Percentiles rank a stretch among this genome's conserved stretches.
Conservation (phyloP, 1,140 invertebrate species). For the Venturia canescens region DNA sequence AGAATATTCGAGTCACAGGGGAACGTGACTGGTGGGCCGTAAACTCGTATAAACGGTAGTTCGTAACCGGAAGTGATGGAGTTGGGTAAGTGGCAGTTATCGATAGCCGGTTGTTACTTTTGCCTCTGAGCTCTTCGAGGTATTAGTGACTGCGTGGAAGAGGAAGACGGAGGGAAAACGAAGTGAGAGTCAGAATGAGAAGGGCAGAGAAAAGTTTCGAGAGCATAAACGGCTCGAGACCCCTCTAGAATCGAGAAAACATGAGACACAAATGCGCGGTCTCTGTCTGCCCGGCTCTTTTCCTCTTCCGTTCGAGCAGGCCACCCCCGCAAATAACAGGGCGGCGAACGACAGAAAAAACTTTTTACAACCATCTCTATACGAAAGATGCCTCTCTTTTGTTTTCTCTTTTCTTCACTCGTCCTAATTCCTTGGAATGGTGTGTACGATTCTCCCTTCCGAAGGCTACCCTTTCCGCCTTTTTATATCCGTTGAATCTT, state of each 20-base stretch:
- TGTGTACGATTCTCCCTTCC: background rate
- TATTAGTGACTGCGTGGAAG: conserved; percentile 18
- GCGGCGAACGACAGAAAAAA: conserved; percentile 54
- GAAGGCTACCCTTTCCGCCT: background rate
- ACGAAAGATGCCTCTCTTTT: background rate
- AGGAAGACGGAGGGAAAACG: conserved; percentile 15
- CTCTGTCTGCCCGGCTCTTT: conserved; percentile 4
- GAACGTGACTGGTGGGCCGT: conserved; percentile 61
- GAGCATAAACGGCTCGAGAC: conserved; percentile 24
- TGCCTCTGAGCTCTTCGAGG: conserved; percentile 45
- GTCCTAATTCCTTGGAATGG: background rate
- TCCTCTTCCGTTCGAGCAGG: conserved; percentile 7
- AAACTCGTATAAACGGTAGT: conserved; percentile 68
- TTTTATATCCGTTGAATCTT: too few species aligned
- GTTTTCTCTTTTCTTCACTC: background rate
- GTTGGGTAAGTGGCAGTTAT: conserved; percentile 68
- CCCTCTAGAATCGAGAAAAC: conserved; percentile 19
- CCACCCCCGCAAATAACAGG: conserved; percentile 60
- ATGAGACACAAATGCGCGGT: conserved; percentile 44
- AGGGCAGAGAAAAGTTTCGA: conserved; percentile 4
- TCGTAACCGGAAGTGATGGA: conserved; percentile 72
- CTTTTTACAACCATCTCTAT: conserved; percentile 61
- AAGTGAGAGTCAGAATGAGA: background rate
- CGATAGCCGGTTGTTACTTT: conserved; percentile 68
- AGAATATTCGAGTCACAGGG: conserved; percentile 26